Conservation (phyloP, 2,797 vertebrate genomes). For the Pyrocephalus nanus region DNA sequence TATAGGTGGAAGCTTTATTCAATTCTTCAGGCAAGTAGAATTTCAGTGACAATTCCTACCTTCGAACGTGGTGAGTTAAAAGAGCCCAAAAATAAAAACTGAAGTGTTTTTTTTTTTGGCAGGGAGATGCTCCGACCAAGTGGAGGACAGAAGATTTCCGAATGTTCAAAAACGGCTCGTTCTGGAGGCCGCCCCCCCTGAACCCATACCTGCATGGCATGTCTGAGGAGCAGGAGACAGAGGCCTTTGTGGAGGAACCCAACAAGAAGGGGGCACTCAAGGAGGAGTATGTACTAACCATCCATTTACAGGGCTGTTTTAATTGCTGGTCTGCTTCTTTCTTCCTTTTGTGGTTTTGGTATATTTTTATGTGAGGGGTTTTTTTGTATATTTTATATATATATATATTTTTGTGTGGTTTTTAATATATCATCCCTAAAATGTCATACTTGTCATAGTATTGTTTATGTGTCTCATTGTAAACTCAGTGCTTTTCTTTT, state of each 20-base stretch:
- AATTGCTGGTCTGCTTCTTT: neutral
- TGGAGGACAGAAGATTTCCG: constrained; percentile 97
- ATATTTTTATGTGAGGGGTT: no score
- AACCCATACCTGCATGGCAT: constrained; percentile 96
- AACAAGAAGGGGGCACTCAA: constrained; percentile 95
- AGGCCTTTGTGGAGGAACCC: constrained; percentile 90
- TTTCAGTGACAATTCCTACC: neutral
- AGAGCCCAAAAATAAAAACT: neutral
- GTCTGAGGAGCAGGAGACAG: constrained; percentile 90
- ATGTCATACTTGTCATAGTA: neutral
- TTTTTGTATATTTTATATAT: no score
- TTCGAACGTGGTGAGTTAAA: neutral
- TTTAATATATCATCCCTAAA: neutral
- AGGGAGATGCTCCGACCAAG: constrained; percentile 96
- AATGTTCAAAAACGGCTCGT: constrained; percentile 98
- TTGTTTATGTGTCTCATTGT: neutral
- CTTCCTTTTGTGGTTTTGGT: neutral
- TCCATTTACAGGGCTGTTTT: neutral
- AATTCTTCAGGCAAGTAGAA: constrained; percentile 90
- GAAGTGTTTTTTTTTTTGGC: neutral
- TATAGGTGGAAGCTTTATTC: constrained; percentile 98
- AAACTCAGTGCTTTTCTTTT: neutral
- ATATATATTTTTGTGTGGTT: no score
- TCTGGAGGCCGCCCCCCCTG: constrained; percentile 95
- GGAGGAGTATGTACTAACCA: constrained; percentile 86